These are phyloP conservation scores for Peromyscus attwateri DNA, from an alignment of 2,797 vertebrate species.

Conservation along the genomic window DNA sequence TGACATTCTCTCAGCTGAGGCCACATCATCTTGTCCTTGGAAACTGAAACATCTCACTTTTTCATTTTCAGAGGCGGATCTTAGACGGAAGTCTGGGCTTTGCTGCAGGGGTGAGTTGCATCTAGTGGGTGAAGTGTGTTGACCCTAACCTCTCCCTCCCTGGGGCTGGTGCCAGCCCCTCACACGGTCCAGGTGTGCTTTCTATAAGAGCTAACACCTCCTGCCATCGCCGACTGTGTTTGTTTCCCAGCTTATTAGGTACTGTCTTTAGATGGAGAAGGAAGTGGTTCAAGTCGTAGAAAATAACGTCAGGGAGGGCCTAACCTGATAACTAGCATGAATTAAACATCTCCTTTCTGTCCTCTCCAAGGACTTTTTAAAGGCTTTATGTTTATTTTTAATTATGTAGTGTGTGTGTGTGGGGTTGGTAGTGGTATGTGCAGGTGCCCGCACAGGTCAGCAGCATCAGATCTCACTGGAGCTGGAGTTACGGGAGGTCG, in stretches of 20 bases:
- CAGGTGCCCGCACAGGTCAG: not conserved
- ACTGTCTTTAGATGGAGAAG: not conserved
- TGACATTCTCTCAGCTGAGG: not conserved
- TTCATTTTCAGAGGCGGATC: slow-evolving; percentile 91
- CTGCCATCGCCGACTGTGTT: rapidly evolving
- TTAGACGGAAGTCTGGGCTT: slow-evolving; percentile 98
- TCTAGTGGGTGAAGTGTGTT: not conserved
- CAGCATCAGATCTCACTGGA: not conserved
- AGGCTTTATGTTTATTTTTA: not conserved
- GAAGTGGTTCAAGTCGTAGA: not conserved
- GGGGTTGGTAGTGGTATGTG: not conserved
- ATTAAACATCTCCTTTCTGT: not conserved
- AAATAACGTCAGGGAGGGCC: not conserved
- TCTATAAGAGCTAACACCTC: not conserved
- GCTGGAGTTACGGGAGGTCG: not conserved
- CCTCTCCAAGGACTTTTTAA: not conserved
- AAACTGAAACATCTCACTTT: not conserved
- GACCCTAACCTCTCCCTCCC: not conserved
- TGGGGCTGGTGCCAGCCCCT: not conserved
- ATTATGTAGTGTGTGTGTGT: not conserved
- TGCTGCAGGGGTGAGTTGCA: slow-evolving; percentile 94
- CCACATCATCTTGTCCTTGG: not conserved
- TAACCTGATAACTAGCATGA: not conserved
- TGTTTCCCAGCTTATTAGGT: not conserved
- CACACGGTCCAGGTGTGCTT: rapidly evolving